phyloP scores from a whole-genome alignment of 2,888 invertebrate genomes.

The Furcula furcula region DNA sequence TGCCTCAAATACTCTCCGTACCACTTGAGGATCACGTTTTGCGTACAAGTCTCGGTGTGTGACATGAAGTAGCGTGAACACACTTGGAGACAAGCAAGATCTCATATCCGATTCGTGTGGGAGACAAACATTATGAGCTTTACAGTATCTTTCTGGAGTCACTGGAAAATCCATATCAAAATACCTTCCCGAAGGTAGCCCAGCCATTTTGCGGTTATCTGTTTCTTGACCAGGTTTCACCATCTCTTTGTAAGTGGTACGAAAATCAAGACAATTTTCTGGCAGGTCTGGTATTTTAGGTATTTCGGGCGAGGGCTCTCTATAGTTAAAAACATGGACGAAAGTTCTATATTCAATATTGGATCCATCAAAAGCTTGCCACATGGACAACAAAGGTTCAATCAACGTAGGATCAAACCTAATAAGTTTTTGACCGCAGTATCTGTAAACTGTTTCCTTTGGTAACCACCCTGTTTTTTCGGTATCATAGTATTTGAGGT shows the following conservation, averaged over 20 bases:
- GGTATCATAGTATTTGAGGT: slow-evolving; percentile 56
- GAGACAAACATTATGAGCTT: slow-evolving; percentile 48
- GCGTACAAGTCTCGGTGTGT: slow-evolving; percentile 65
- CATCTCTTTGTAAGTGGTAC: slow-evolving; percentile 69
- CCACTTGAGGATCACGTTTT: slow-evolving; percentile 47
- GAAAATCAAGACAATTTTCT: slow-evolving; percentile 52
- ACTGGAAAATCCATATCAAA: slow-evolving; percentile 63
- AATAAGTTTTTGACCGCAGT: slow-evolving; percentile 63
- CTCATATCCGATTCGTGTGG: slow-evolving; percentile 63
- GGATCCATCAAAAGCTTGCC: slow-evolving; percentile 68
- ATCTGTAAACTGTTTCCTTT: slow-evolving; percentile 61
- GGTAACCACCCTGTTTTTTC: slow-evolving; percentile 69
- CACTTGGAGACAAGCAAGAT: slow-evolving; percentile 53
- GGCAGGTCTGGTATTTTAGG: slow-evolving; percentile 62
- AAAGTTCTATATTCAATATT: slow-evolving; percentile 75
- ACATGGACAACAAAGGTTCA: slow-evolving; percentile 69
- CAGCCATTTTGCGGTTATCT: slow-evolving; percentile 49
- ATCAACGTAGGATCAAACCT: slow-evolving; percentile 69
- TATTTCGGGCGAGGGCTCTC: slow-evolving; percentile 57
- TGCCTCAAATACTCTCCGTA: slow-evolving; percentile 76
- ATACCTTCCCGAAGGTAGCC: slow-evolving; percentile 67
- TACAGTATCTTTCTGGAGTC: slow-evolving; percentile 47
- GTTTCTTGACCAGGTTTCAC: slow-evolving; percentile 48
- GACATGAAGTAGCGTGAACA: slow-evolving; percentile 54
- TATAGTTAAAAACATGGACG: slow-evolving; percentile 69